Evolutionary conservation across 64 coral and sea anemone genomes (phyloP), one percentile per base, ranked within the genome.

Genomic region (Montipora efflorescens): DNA sequence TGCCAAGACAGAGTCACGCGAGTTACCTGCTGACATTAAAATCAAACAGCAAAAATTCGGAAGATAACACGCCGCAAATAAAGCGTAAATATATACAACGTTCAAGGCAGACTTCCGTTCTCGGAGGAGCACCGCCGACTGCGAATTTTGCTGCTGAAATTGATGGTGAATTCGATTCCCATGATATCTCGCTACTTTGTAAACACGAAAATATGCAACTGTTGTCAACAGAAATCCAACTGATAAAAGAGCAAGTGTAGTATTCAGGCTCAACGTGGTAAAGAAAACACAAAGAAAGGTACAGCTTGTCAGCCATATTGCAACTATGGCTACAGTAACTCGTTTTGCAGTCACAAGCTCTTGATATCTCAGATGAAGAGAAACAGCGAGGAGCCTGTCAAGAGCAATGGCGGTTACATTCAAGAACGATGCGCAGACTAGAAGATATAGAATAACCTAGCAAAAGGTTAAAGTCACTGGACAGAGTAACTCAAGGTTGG

Each of bases 371-470:
- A 90, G 59, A 25, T 90, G 88, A 45, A 90, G 75, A 0, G 55
- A 64, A n/a, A 90, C 46, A 0, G 88, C 88, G 19, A 90, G 88
- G 15, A 90, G 77, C 13, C 88, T 50, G 53, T 90, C 88, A 10
- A 76, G 0, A 48, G 88, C 78, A 18, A 90, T 80, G 48, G 77
- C 77, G 7, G 88, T 52, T 3, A 90, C 28, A 5, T 59, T 80
- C 1, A 79, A 48, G 21, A 90, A 69, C 16, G 88, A 80, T 80
- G 48, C 77, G n/a, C 15, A 7, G 3, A 8, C 47, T 4, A 78
- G 44, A 44, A 16, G 14, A 52, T 15, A 78, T 36, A 36, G 28
- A 14, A 16, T 13, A 18, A 18, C 12, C 0, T 19, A 5, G 15
- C 12, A 79, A 6, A 1, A 18, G 13, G 14, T 0, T 15, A 51